A percentile compares a stretch with the other conserved stretches of the same genome.
Conservation (phyloP, 2,888 invertebrate species). For the Sialis fuliginosa region DNA sequence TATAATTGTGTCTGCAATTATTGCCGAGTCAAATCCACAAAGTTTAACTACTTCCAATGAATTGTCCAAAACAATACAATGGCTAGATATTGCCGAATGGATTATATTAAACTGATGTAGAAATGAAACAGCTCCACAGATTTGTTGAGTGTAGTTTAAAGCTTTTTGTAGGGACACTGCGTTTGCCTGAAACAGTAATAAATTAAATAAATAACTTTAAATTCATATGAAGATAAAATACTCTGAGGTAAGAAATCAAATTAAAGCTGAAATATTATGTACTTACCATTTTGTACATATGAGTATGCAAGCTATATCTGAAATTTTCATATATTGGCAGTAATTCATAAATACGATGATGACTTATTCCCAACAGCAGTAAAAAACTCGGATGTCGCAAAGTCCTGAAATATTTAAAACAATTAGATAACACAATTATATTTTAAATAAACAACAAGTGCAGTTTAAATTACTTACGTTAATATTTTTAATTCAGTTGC, state of each 20-base stretch:
- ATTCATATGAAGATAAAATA: not conserved
- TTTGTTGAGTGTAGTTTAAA: not conserved
- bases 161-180: not conserved
- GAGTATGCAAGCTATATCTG: not conserved
- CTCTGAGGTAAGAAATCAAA: not conserved
- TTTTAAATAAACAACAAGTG: no score
- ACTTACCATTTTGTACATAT: constrained; percentile 1
- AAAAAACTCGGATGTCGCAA: not conserved
- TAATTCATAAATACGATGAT: not conserved
- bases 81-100: not conserved
- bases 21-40: not conserved
- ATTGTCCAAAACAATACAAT: not conserved
- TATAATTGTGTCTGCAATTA: not conserved
- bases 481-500: constrained; percentile 1
- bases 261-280: not conserved
- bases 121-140: not conserved
- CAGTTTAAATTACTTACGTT: not conserved
- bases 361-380: not conserved
- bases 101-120: not conserved
- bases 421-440: not conserved
- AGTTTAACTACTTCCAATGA: not conserved
- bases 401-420: not conserved
- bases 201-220: not conserved
- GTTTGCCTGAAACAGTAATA: not conserved
- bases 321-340: constrained; percentile 1